Conservation (phyloP, 2,888 invertebrate genomes). For the Limnephilus auricula region DNA sequence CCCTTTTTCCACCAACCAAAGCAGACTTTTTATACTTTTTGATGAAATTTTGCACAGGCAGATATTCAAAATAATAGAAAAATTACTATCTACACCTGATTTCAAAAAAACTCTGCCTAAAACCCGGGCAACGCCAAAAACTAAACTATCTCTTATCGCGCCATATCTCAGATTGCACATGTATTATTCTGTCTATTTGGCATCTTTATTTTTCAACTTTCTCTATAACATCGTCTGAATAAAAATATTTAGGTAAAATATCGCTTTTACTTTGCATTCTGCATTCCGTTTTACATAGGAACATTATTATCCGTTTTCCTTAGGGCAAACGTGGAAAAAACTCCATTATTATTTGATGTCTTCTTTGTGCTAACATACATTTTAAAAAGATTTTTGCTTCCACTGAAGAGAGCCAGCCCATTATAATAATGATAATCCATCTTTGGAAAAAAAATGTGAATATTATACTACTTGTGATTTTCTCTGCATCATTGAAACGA, state of each 20-base stretch:
- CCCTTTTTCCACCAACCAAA: no score
- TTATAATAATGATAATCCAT: background rate
- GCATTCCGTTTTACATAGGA: background rate
- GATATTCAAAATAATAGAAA: no score
- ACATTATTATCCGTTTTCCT: background rate
- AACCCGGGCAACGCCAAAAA: no score
- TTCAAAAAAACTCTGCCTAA: no score
- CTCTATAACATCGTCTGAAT: background rate
- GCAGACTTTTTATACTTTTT: no score
- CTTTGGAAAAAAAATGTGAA: background rate
- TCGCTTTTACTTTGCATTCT: background rate
- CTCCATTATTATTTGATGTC: background rate
- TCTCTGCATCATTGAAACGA: no score
- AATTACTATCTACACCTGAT: no score
- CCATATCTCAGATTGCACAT: no score
- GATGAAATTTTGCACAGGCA: no score
- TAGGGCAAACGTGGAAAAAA: background rate
- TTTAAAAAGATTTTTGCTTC: background rate
- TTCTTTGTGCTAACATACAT: background rate
- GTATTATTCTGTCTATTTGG: no score
- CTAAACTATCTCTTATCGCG: no score
- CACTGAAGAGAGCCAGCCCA: background rate
- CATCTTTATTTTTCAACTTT: background rate
- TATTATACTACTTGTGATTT: no score
- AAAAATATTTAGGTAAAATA: background rate